A percentile compares a stretch with the other conserved stretches of the same genome.
These are phyloP conservation scores for Harmothoe impar DNA, from an alignment of 2,888 invertebrate genomes.

Conservation along the genomic window DNA sequence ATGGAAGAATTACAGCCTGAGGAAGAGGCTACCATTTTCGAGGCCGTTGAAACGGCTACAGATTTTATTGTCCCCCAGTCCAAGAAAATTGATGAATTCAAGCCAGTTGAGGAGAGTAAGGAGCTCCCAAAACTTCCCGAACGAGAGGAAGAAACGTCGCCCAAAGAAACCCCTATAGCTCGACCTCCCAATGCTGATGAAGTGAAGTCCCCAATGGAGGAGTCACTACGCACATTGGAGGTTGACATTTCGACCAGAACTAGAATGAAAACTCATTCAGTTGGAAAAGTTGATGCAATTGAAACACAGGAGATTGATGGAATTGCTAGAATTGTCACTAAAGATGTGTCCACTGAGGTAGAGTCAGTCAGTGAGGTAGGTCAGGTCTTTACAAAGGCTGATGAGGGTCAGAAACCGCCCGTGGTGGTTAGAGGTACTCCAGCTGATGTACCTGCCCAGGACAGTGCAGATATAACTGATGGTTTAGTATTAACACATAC, in stretches of 20 bases:
- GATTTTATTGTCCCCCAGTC: neutral
- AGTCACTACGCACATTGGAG: conserved; percentile 50
- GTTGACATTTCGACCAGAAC: conserved; percentile 40
- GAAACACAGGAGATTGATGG: conserved; percentile 27
- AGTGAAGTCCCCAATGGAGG: conserved; percentile 61
- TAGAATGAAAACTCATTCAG: conserved; percentile 30
- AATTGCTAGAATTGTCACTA: conserved; percentile 47
- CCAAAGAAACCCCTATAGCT: conserved; percentile 51
- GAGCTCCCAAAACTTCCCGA: conserved; percentile 56
- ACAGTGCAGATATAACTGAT: neutral
- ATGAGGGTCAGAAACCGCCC: neutral
- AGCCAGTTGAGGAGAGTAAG: conserved; percentile 62
- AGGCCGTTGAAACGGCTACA: conserved; percentile 33
- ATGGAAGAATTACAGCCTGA: conserved; percentile 57
- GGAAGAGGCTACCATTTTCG: conserved; percentile 56
- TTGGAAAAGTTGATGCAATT: neutral
- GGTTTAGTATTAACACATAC: neutral
- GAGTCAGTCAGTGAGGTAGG: conserved; percentile 52
- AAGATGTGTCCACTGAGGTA: conserved; percentile 54
- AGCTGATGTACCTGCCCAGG: conserved; percentile 46
- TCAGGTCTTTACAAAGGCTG: neutral
- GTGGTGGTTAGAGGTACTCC: conserved; percentile 48
- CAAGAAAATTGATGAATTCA: conserved; percentile 53
- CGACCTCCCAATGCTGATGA: conserved; percentile 33
- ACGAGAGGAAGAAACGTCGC: conserved; percentile 58